A percentile compares a stretch with the other conserved stretches of the same genome.
Conservation (phyloP, 2,113 vertebrate genomes). For the Vicugna pacos region DNA sequence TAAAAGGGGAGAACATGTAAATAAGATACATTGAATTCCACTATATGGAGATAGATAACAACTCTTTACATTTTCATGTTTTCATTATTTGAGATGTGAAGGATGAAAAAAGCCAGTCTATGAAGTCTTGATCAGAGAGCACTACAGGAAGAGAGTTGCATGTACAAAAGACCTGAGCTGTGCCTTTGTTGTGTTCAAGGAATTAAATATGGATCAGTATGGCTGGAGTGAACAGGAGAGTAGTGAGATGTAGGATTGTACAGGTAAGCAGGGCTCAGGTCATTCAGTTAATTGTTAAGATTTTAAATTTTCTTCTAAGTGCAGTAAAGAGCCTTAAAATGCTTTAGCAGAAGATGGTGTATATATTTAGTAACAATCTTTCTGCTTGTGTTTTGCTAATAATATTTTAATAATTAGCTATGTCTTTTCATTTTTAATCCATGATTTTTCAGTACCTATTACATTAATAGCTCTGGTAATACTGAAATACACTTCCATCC, state of each 20-base stretch:
- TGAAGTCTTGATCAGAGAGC: neutral
- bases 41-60: neutral
- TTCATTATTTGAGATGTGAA: neutral
- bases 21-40: neutral
- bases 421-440: neutral
- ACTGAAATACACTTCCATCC: neutral
- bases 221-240: neutral
- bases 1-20: neutral
- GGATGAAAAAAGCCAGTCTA: neutral
- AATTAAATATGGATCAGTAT: neutral
- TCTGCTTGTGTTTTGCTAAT: neutral
- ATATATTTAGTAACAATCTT: neutral
- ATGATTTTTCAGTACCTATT: neutral
- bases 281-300: neutral
- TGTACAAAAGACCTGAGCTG: neutral
- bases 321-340: neutral
- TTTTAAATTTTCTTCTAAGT: neutral
- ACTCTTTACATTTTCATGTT: neutral
- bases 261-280: neutral
- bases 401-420: neutral
- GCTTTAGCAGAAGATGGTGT: neutral
- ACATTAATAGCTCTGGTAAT: neutral
- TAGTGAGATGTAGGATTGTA: neutral
- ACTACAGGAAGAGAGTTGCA: neutral
- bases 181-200: neutral